Conservation (phyloP, 2,113 vertebrate species). For the Psittacula cyanocephala region DNA sequence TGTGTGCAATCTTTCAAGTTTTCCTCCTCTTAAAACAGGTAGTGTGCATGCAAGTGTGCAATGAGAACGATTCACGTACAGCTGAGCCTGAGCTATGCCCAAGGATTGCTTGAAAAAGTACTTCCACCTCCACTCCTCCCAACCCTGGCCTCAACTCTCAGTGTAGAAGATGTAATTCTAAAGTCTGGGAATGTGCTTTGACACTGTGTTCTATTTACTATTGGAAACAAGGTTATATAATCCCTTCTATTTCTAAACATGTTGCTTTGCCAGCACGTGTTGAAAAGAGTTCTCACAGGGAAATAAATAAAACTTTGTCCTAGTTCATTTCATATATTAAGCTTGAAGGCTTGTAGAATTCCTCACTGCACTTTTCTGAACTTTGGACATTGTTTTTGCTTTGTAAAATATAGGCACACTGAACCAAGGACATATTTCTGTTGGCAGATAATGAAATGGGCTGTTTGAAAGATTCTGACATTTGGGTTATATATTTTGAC, state of each 20-base stretch:
- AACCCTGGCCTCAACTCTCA: background rate
- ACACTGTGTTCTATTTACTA: background rate
- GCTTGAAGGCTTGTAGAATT: background rate
- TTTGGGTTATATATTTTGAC: background rate
- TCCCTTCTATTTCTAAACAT: background rate
- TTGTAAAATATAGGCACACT: background rate
- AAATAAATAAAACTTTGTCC: background rate
- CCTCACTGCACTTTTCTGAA: background rate
- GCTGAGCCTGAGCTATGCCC: background rate
- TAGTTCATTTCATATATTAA: background rate
- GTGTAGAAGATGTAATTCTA: background rate
- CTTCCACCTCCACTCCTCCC: background rate
- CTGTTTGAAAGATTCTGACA: background rate
- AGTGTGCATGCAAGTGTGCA: background rate
- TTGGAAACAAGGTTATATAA: background rate
- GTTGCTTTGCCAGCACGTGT: background rate
- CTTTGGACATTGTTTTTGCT: background rate
- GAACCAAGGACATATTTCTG: background rate
- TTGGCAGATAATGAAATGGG: background rate
- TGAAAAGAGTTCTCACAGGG: background rate
- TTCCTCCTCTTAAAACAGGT: background rate
- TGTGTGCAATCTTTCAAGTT: background rate
- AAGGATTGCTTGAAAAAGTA: background rate
- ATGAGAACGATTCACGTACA: background rate
- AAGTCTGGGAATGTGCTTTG: background rate